Percentiles rank a stretch among this genome's conserved stretches.
These are phyloP conservation scores for Macrosoma leucophasiata DNA, from an alignment of 2,888 invertebrate species.

Conservation along the genomic window DNA sequence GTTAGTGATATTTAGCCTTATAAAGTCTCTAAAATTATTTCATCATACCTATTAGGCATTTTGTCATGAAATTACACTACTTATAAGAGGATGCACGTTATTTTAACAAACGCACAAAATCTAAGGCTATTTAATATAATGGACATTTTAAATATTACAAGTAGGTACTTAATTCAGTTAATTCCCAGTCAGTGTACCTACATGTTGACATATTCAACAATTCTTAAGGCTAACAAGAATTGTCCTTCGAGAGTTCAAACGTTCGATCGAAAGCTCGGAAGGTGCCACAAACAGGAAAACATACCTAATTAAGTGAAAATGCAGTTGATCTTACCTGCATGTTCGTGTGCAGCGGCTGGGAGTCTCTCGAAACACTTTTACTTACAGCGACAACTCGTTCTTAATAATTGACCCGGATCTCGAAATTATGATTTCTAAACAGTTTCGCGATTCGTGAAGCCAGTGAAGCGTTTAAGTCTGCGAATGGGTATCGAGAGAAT, in stretches of 20 bases:
- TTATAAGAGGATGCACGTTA: too few relatives aligned
- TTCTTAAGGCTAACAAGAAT: conserved; percentile 8
- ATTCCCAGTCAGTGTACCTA: too few relatives aligned
- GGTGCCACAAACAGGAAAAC: conserved; percentile 33
- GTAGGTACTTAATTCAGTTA: too few relatives aligned
- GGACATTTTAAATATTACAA: too few relatives aligned
- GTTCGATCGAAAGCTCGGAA: conserved; percentile 30
- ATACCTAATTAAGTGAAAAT: conserved; percentile 34
- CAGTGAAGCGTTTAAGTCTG: conserved; percentile 45
- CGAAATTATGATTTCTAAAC: conserved; percentile 44
- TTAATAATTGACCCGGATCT: conserved; percentile 53
- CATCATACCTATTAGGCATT: too few relatives aligned
- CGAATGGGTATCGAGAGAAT: conserved; percentile 51
- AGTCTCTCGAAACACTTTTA: conserved; percentile 51
- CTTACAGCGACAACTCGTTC: conserved; percentile 37
- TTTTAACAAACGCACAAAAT: too few relatives aligned
- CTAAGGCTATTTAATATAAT: too few relatives aligned
- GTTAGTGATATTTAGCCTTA: too few relatives aligned
- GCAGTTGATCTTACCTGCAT: conserved; percentile 56
- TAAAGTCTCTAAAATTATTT: too few relatives aligned
- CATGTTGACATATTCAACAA: conserved; percentile 14
- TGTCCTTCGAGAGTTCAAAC: conserved; percentile 41
- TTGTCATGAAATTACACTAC: too few relatives aligned
- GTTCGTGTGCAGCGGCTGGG: conserved; percentile 29
- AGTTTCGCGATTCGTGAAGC: conserved; percentile 35